A percentile compares a stretch with the other conserved stretches of the same genome.
phyloP scores from a whole-genome alignment of 2,888 invertebrate species.

The Cyclophora albipunctata region DNA sequence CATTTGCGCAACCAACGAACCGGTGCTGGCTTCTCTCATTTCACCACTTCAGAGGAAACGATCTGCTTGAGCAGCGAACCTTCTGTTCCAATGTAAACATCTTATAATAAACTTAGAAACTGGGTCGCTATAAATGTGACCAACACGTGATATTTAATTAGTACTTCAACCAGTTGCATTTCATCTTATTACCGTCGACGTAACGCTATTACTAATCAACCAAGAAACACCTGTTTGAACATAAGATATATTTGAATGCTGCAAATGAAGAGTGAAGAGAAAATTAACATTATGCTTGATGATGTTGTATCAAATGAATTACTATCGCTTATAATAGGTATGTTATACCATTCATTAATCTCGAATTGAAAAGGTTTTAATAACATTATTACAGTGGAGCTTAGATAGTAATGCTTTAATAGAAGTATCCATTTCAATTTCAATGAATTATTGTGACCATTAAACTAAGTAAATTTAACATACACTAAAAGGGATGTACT shows the following conservation, averaged over 20 bases:
- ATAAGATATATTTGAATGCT: no score
- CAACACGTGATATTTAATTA: no score
- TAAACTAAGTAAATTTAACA: no score
- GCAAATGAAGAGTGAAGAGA: not conserved
- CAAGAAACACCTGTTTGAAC: no score
- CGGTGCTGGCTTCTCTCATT: constrained; percentile 21
- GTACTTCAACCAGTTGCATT: no score
- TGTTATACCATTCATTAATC: constrained; percentile 26
- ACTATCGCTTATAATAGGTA: constrained; percentile 4
- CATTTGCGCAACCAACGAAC: constrained; percentile 22
- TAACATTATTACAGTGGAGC: constrained; percentile 5
- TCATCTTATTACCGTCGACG: no score
- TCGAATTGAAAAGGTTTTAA: constrained; percentile 28
- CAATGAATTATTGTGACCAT: no score
- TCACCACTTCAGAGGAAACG: constrained; percentile 30
- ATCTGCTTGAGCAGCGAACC: constrained; percentile 16
- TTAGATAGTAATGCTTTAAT: no score
- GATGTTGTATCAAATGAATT: constrained; percentile 19
- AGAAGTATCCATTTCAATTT: no score
- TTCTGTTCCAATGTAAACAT: constrained; percentile 27
- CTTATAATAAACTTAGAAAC: constrained; percentile 19
- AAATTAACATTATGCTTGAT: constrained; percentile 19
- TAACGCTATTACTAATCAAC: no score
- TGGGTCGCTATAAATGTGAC: not conserved
- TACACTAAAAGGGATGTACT: no score